These are phyloP conservation scores for Ditula angustiorana DNA, from an alignment of 2,888 invertebrate species.

Conservation along the genomic window DNA sequence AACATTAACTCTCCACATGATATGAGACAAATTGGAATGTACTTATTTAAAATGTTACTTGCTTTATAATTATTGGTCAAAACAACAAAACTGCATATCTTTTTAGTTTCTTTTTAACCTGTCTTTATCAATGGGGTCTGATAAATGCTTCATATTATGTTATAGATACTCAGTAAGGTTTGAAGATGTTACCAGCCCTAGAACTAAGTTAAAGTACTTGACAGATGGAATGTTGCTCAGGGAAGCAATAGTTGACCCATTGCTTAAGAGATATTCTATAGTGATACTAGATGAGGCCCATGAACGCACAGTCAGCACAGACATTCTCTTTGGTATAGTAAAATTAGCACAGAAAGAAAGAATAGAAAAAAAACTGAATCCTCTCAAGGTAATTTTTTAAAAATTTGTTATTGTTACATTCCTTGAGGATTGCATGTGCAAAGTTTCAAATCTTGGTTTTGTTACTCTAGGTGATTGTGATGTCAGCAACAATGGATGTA, in stretches of 20 bases:
- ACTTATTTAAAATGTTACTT: no score
- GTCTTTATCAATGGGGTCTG: no score
- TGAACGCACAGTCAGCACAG: slow-evolving; percentile 97
- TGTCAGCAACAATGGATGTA: slow-evolving; percentile 99
- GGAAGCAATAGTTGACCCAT: slow-evolving; percentile 93
- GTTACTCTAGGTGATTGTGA: slow-evolving; percentile 89
- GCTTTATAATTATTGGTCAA: no score
- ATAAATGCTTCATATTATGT: slow-evolving; percentile 40
- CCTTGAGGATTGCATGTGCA: not conserved
- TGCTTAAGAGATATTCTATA: slow-evolving; percentile 91
- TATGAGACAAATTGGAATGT: no score
- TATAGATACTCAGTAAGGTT: slow-evolving; percentile 93
- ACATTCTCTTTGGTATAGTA: slow-evolving; percentile 96
- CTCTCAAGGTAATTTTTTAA: slow-evolving; percentile 87
- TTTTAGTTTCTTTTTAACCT: no score
- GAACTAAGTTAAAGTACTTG: slow-evolving; percentile 95
- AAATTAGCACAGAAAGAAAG: slow-evolving; percentile 93
- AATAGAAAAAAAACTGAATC: slow-evolving; percentile 82
- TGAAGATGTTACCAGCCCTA: slow-evolving; percentile 93
- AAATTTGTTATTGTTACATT: not conserved
- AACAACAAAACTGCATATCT: no score
- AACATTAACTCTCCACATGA: no score
- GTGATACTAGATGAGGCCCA: slow-evolving; percentile 98
- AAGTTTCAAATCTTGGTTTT: not conserved
- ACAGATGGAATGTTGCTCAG: slow-evolving; percentile 98